These are phyloP conservation scores for Oncopodura yosiiana DNA, from an alignment of 1,140 invertebrate genomes.

Conservation along the genomic window DNA sequence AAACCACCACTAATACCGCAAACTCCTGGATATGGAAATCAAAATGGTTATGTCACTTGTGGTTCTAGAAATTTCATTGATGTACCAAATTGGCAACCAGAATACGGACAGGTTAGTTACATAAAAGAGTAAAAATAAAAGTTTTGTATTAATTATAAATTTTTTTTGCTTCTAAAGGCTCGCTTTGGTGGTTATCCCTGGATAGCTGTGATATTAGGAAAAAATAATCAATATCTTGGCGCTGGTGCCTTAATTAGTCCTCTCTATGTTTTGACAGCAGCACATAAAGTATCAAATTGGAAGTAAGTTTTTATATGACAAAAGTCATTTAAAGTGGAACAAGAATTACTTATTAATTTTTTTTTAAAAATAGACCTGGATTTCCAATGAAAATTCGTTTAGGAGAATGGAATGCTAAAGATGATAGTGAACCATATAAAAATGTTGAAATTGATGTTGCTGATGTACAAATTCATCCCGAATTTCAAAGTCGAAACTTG, in stretches of 20 bases:
- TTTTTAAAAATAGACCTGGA: conserved; percentile 36
- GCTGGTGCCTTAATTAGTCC: conserved; percentile 55
- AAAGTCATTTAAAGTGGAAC: neutral
- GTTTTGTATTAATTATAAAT: neutral
- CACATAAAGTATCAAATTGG: conserved; percentile 52
- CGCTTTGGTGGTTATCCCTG: conserved; percentile 41
- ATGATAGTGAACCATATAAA: conserved; percentile 49
- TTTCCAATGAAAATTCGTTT: conserved; percentile 50
- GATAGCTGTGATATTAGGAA: conserved; percentile 44
- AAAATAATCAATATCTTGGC: conserved; percentile 50
- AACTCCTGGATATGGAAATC: neutral
- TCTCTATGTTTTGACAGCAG: conserved; percentile 55
- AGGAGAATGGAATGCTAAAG: conserved; percentile 58
- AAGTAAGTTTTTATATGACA: conserved; percentile 46
- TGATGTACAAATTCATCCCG: conserved; percentile 52
- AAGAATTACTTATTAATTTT: conserved; percentile 3
- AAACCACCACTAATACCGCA: conserved; percentile 8
- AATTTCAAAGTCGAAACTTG: conserved; percentile 54
- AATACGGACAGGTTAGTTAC: conserved; percentile 30
- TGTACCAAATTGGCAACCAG: conserved; percentile 14
- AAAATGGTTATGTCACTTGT: conserved; percentile 7
- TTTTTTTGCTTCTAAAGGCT: conserved; percentile 31
- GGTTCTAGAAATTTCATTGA: conserved; percentile 22
- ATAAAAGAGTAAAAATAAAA: neutral
- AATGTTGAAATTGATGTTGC: conserved; percentile 49